Evolutionary conservation across 2,888 invertebrate species (phyloP), one percentile per base, ranked within the genome.

Genomic region (Villa cingulata): DNA sequence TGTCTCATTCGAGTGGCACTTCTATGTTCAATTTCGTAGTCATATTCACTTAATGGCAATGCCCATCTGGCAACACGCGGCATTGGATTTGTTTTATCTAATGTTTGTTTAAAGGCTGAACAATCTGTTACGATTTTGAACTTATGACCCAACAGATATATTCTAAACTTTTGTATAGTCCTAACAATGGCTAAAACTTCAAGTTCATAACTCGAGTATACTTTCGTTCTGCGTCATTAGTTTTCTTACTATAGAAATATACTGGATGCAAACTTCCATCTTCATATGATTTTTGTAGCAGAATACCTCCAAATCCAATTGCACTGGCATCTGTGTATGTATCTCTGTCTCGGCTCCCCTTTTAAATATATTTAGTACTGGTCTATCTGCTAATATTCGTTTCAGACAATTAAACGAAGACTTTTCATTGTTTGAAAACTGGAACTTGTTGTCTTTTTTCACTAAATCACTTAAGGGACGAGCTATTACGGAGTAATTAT

Each of bases 251-350:
- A 14, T 43, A 43, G 29, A 48, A 46, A 34, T 46, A 49, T n/a
- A 51, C 38, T 12, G 51, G 50, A 16, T 51, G 43, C 16, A 48
- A 43, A 4, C 19, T 46, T 17, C 43, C 41, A 23, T 41, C 40
- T 17, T 46, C 44, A 12, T 6, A 3, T 27, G 50, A 43, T n/a
- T 27, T 47, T 44, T 58, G 57, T 39, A 58, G 14, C 15, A 58
- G 38, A 15, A 60, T 50, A 12, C 57, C 52, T 10, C 59, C 60
- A 49, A 50, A 58, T 3, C 59, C 59, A 1, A 32, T 15, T 3
- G 50, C 16, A 48, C 57, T 56, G 3, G 59, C 61, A 49, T 62
- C 60, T 18, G 54, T n/a, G n/a, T 56, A 50, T 60, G 60, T 39
- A 61, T 45, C 48, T 61, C 57, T 14, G 58, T 61, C 17, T 48